A percentile compares a stretch with the other conserved stretches of the same genome.
These are phyloP conservation scores for Tinea pellionella DNA, from an alignment of 2,888 invertebrate species.

Conservation along the genomic window DNA sequence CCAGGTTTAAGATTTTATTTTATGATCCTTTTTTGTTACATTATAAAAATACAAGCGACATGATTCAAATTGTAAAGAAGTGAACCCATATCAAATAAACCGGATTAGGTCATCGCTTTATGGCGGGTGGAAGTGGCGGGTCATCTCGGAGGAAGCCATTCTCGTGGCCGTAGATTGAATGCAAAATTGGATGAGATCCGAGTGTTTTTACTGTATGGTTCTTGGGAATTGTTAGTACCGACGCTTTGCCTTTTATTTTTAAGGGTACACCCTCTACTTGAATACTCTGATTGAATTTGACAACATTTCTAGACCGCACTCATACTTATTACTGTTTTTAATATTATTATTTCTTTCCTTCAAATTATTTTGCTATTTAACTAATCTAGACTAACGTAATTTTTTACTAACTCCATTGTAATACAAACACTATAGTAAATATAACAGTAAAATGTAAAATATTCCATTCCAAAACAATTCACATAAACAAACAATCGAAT, in stretches of 20 bases:
- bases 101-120: conserved; percentile 67
- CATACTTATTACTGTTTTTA: neutral
- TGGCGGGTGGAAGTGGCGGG: conserved; percentile 61
- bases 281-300: conserved; percentile 64
- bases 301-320: conserved; percentile 18
- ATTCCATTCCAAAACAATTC: no score
- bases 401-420: no score
- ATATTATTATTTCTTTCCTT: neutral
- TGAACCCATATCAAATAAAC: conserved; percentile 65
- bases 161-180: conserved; percentile 67
- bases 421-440: no score
- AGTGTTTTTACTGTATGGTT: conserved; percentile 61
- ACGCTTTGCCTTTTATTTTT: conserved; percentile 52
- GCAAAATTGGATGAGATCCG: conserved; percentile 66
- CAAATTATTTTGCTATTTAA: no score
- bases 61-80: conserved; percentile 39
- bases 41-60: neutral
- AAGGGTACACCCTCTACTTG: conserved; percentile 42
- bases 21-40: neutral
- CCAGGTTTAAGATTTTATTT: no score
- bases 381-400: no score
- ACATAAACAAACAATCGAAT: neutral
- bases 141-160: conserved; percentile 65
- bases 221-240: conserved; percentile 42
- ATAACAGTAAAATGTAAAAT: no score